A percentile compares a stretch with the other conserved stretches of the same genome.
phyloP scores from a whole-genome alignment of 2,797 vertebrate species.

The Atherinosoma microstoma region DNA sequence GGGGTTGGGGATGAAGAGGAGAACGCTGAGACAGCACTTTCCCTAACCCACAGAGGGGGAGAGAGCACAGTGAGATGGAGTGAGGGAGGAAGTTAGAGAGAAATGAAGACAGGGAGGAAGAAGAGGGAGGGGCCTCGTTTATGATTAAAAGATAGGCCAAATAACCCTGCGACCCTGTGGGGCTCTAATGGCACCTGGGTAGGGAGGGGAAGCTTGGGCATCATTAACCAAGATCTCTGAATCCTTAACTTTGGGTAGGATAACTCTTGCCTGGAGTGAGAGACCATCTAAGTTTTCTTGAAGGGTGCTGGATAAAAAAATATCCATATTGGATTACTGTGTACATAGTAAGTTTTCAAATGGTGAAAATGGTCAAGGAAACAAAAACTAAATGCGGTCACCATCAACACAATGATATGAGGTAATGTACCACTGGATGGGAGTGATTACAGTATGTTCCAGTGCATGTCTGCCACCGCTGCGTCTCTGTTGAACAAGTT shows the following conservation, averaged over 20 bases:
- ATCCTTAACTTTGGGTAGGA: slow-evolving; percentile 68
- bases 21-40: slow-evolving; percentile 81
- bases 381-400: slow-evolving; percentile 30
- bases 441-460: too few species aligned
- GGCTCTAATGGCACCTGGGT: slow-evolving; percentile 74
- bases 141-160: slow-evolving; percentile 82
- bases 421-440: neutral
- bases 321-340: neutral
- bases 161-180: slow-evolving; percentile 73
- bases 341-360: slow-evolving; percentile 18
- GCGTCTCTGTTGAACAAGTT: slow-evolving; percentile 59
- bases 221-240: slow-evolving; percentile 75
- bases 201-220: slow-evolving; percentile 58
- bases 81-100: slow-evolving; percentile 42
- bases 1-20: slow-evolving; percentile 18
- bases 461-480: slow-evolving; percentile 9
- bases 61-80: slow-evolving; percentile 47
- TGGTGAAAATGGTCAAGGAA: slow-evolving; percentile 13
- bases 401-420: slow-evolving; percentile 19
- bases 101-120: slow-evolving; percentile 54
- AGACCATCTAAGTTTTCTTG: slow-evolving; percentile 26
- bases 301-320: slow-evolving; percentile 13
- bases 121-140: slow-evolving; percentile 72
- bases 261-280: slow-evolving; percentile 40
- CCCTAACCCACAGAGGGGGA: slow-evolving; percentile 59